Evolutionary conservation across 2,797 vertebrate species (phyloP).

Genomic region (Tauraco hartlaubi): DNA sequence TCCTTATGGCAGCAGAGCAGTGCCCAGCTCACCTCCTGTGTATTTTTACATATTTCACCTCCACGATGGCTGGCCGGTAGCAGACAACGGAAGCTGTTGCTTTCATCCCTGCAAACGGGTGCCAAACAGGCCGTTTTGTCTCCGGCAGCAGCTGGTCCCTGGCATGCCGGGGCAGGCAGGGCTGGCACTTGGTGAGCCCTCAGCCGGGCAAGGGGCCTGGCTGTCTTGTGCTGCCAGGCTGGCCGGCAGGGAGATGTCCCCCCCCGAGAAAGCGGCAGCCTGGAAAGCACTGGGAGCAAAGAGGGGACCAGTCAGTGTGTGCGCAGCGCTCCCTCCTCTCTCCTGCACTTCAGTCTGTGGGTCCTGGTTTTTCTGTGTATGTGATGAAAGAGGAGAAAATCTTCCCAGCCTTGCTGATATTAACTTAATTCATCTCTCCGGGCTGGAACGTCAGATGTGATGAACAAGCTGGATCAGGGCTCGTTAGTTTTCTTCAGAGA

Average conservation of each 20-base stretch:
- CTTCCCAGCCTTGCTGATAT: background rate
- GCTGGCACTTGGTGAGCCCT: background rate
- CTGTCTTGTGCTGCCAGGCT: background rate
- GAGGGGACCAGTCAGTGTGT: background rate
- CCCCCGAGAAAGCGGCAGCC: rapidly evolving
- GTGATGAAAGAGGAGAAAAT: background rate
- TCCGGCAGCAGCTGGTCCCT: background rate
- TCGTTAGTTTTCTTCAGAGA: background rate
- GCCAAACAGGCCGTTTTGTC: rapidly evolving
- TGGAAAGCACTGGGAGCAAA: background rate
- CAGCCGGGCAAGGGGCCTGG: background rate
- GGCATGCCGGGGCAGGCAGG: no score
- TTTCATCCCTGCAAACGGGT: background rate
- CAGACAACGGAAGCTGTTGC: background rate
- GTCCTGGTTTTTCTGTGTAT: background rate
- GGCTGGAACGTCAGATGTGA: background rate
- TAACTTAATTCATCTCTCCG: background rate
- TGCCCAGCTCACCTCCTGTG: background rate
- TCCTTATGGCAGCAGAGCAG: background rate
- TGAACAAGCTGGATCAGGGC: background rate
- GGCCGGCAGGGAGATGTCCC: rapidly evolving
- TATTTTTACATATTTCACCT: background rate
- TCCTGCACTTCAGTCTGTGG: background rate
- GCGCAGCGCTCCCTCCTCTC: rapidly evolving
- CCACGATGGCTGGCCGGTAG: background rate